Base-by-base conservation (phyloP, 2,888 invertebrate species). In the Nesidiocoris tenuis region DNA sequence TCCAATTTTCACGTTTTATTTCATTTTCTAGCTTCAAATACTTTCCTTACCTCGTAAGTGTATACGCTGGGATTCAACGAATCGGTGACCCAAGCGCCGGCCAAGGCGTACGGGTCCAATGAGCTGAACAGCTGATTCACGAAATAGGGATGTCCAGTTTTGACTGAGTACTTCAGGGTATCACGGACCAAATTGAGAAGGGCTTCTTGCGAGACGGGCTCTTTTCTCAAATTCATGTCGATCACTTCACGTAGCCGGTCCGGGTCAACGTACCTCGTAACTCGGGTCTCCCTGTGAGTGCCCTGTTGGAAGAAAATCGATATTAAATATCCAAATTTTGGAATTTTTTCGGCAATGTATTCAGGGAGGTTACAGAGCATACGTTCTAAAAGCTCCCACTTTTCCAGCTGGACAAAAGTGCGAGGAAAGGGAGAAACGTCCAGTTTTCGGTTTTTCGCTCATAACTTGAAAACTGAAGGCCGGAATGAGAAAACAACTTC, bases 71-170 rank as follows among this genome's bases (percentile, higher is more conserved):
- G 92, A 84, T 94, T 94, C 19, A 94, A 84, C 0, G 94, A 92
- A 82, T 94, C 93, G 0, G 93, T 92, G 79, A 94, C 83, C 92
- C 93, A 93, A 82, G 94, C 94, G 0, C 92, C 94, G 61, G 92
- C 86, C 70, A 94, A 84, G 0, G 93, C 94, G 80, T 93, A 94
- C 0, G 94, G 93, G 84, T 94, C 94, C 24, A 94, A 86, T 1
- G 83, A 89, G 0, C 94, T 94, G 83, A 91, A 95, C 16, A 95
- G 85, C 83, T 95, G 95, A 84, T 95, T 95, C 24, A 94, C 90
- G 83, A 95, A 95, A 82, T 91, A 92, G 0, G 94, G 95, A 83
- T 95, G 94, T 0, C 92, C 94, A 0, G 94, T 94, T 84, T 95
- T 95, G 0, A 95, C 95, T 61, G 95, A 95, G 85, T 92, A 93